Evolutionary conservation across 2,888 invertebrate species (phyloP).

Genomic region (Lasioglossum vierecki): DNA sequence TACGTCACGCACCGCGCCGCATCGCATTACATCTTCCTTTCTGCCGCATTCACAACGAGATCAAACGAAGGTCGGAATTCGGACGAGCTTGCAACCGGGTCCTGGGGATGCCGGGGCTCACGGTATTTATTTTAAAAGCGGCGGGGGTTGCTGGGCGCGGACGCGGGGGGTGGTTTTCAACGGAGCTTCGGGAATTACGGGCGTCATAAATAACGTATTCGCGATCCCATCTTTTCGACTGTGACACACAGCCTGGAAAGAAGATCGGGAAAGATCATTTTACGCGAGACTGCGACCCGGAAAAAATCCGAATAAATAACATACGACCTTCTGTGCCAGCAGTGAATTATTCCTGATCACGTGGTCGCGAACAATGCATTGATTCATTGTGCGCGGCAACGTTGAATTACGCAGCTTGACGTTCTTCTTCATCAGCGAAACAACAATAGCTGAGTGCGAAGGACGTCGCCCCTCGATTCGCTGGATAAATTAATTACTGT

Average conservation of each 20-base stretch:
- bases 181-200: conserved; percentile 24
- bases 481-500: conserved; percentile 35
- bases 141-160: not conserved
- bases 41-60: conserved; percentile 60
- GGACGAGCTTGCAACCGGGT: conserved; percentile 26
- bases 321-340: not conserved
- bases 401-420: not conserved
- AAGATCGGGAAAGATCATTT: not conserved
- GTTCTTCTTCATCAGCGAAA: not conserved
- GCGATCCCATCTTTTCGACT: not conserved
- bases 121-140: conserved; percentile 47
- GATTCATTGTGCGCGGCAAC: not conserved
- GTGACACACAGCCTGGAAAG: not conserved
- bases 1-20: conserved; percentile 64
- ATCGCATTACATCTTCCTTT: conserved; percentile 67
- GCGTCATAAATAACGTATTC: conserved; percentile 19
- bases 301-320: not conserved
- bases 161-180: conserved; percentile 12
- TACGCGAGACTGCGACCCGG: not conserved
- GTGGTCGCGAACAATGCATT: not conserved
- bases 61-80: conserved; percentile 51
- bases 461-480: not conserved
- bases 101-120: not conserved
- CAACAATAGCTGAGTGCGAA: not conserved
- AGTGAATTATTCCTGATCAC: not conserved